phyloP scores from a whole-genome alignment of 2,888 invertebrate species.

The Omphaloscelis lunosa region DNA sequence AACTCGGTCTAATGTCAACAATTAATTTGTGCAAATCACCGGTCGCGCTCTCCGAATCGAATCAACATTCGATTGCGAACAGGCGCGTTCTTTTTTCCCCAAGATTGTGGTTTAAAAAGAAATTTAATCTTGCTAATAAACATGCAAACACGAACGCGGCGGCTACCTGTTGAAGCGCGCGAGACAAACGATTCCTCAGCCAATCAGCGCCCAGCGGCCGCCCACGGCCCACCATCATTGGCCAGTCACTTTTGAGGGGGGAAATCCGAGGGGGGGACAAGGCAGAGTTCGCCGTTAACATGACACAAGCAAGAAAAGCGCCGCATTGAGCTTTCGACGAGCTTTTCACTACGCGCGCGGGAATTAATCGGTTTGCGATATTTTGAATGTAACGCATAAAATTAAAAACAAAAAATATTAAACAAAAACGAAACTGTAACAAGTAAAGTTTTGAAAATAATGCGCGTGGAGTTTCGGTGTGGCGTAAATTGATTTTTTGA shows the following conservation, averaged over 20 bases:
- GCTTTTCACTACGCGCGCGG: constrained; percentile 87
- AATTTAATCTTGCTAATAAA: constrained; percentile 90
- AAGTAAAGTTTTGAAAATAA: constrained; percentile 53
- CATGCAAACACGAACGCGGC: constrained; percentile 88
- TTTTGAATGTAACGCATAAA: constrained; percentile 62
- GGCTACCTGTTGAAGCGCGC: constrained; percentile 90
- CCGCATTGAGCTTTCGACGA: constrained; percentile 89
- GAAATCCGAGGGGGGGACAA: constrained; percentile 72
- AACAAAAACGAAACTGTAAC: constrained; percentile 25
- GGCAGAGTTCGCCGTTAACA: constrained; percentile 81
- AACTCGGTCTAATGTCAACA: constrained; percentile 63
- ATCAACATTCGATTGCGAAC: constrained; percentile 79
- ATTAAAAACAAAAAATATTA: constrained; percentile 44
- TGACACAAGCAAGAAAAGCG: constrained; percentile 89
- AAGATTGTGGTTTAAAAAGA: constrained; percentile 87
- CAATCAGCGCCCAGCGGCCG: constrained; percentile 86
- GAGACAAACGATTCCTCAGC: constrained; percentile 84
- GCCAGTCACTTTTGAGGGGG: constrained; percentile 77
- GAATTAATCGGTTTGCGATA: constrained; percentile 68
- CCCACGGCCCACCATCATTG: constrained; percentile 86
- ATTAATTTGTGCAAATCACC: constrained; percentile 69
- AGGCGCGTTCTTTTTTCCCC: constrained; percentile 79
- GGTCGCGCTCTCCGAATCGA: constrained; percentile 75
- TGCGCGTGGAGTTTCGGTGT: constrained; percentile 57
- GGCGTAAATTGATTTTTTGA: constrained; percentile 48